Evolutionary conservation across 2,888 invertebrate species (phyloP).

Genomic region (Mimas tiliae): DNA sequence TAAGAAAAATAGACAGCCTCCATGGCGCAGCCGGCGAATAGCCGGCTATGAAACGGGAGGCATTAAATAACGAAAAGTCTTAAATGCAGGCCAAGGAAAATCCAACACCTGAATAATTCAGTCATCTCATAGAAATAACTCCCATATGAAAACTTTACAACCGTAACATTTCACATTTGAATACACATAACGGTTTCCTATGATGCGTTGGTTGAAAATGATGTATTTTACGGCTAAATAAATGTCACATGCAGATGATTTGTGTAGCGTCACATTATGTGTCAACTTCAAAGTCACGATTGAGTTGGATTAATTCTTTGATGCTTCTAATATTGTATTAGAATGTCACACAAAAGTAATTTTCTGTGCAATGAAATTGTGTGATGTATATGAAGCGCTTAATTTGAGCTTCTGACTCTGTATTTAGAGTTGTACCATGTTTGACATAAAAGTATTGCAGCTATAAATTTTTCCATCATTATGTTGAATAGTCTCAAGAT

Average conservation of each 20-base stretch:
- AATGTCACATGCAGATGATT: conserved; percentile 20
- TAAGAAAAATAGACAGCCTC: too few relatives aligned
- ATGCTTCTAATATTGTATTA: not conserved
- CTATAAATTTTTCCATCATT: too few relatives aligned
- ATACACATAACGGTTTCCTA: conserved; percentile 12
- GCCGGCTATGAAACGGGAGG: too few relatives aligned
- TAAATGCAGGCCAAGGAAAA: not conserved
- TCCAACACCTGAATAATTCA: not conserved
- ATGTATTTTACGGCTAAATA: conserved; percentile 15
- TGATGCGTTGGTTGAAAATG: not conserved
- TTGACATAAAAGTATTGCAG: too few relatives aligned
- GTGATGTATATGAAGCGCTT: not conserved
- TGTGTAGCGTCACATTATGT: conserved; percentile 16
- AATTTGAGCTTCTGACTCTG: not conserved
- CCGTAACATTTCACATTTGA: not conserved
- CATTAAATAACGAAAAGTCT: too few relatives aligned
- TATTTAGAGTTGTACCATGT: not conserved
- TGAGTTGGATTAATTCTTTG: conserved; percentile 7
- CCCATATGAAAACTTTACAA: conserved; percentile 10
- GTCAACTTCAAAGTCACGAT: conserved; percentile 19
- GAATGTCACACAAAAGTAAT: not conserved
- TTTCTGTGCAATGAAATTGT: not conserved
- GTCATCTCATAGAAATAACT: conserved; percentile 5
- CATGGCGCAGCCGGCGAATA: too few relatives aligned
- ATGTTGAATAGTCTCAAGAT: too few relatives aligned